phyloP scores from a whole-genome alignment of 35 echinoderm and acorn worm genomes.

The Lytechinus pictus region DNA sequence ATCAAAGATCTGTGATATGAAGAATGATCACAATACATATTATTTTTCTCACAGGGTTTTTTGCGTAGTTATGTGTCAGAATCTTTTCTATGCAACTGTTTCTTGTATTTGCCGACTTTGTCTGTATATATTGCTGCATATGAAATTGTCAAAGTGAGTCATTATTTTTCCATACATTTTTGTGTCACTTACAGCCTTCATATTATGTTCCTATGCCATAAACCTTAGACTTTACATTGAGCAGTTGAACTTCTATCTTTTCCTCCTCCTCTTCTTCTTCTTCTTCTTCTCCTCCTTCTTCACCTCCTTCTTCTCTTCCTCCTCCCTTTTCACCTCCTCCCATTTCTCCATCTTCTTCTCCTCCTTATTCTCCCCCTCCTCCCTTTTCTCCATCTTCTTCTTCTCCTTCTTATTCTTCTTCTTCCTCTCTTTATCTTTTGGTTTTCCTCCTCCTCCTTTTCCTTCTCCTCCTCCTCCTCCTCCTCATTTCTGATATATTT shows the following conservation, averaged over 20 bases:
- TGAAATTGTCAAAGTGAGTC: not conserved
- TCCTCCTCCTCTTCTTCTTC: too few relatives aligned
- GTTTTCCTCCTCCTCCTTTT: not conserved
- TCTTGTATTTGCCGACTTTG: not conserved
- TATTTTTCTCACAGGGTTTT: not conserved
- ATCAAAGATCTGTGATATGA: not conserved
- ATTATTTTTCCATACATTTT: not conserved
- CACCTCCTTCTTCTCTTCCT: too few relatives aligned
- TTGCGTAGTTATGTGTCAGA: not conserved
- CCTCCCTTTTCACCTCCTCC: too few relatives aligned
- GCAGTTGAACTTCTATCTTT: not conserved
- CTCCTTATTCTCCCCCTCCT: not conserved
- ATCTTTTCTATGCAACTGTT: not conserved
- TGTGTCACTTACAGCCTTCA: not conserved
- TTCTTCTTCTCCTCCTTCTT: too few relatives aligned
- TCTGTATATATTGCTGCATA: slow-evolving; percentile 12
- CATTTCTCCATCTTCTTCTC: not conserved
- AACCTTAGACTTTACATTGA: not conserved
- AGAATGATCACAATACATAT: not conserved
- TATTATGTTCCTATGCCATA: not conserved
- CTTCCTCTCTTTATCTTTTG: not conserved
- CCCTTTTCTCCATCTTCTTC: too few relatives aligned
- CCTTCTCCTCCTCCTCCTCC: too few relatives aligned
- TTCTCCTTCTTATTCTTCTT: too few relatives aligned
- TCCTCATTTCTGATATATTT: not conserved